These are phyloP conservation scores for Tympanuchus pallidicinctus DNA, from an alignment of 2,113 vertebrate species.

Conservation along the genomic window DNA sequence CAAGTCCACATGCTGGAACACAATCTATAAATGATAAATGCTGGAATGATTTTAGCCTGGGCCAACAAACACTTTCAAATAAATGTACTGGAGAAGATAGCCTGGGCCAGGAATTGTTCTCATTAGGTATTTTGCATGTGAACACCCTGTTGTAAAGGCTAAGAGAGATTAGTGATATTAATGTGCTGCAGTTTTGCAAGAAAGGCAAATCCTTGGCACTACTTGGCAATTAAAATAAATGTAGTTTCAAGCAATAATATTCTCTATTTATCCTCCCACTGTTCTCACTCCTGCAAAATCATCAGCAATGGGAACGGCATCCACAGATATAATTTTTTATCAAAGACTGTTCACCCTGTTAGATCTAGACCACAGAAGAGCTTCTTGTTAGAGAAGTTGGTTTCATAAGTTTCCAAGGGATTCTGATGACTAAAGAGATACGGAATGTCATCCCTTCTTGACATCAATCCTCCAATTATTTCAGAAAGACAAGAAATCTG, in stretches of 20 bases:
- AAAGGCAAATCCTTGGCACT: neutral
- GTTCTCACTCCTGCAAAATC: neutral
- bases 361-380: neutral
- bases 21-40: neutral
- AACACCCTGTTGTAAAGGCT: neutral
- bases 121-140: neutral
- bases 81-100: neutral
- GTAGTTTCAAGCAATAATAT: neutral
- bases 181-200: neutral
- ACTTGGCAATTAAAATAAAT: slow-evolving; percentile 4
- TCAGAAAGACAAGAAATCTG: neutral
- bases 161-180: neutral
- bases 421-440: neutral
- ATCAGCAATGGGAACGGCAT: neutral
- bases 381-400: neutral
- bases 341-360: neutral
- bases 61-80: neutral
- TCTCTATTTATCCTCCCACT: neutral
- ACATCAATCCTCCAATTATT: neutral
- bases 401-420: neutral
- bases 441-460: neutral
- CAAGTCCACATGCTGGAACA: neutral
- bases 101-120: neutral
- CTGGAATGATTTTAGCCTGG: neutral
- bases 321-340: neutral